Conservation (phyloP, 2,888 invertebrate genomes). For the Ophion ventricosus region DNA sequence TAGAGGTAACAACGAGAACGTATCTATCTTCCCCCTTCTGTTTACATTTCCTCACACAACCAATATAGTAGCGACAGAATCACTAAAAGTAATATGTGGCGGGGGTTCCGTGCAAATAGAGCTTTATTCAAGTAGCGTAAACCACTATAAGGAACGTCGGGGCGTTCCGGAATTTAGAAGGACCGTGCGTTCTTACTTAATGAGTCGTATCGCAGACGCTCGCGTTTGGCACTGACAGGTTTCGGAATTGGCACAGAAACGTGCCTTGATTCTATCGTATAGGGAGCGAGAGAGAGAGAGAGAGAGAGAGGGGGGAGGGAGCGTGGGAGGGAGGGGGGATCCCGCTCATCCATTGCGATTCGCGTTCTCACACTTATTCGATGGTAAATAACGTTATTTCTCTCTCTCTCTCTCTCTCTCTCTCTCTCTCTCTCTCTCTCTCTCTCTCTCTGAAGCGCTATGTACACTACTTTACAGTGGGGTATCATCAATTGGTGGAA, state of each 20-base stretch:
- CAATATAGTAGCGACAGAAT: slow-evolving; percentile 15
- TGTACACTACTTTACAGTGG: too few relatives aligned
- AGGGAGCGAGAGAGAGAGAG: slow-evolving; percentile 17
- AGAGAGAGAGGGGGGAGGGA: slow-evolving; percentile 13
- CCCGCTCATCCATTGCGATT: not conserved
- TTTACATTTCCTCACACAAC: slow-evolving; percentile 9
- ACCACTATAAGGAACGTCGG: slow-evolving; percentile 66
- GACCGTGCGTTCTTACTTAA: slow-evolving; percentile 74
- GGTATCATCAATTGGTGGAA: too few relatives aligned
- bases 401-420: too few relatives aligned
- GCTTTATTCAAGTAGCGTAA: slow-evolving; percentile 64
- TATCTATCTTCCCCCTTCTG: slow-evolving; percentile 7
- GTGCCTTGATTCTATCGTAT: slow-evolving; percentile 49
- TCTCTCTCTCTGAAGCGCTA: too few relatives aligned
- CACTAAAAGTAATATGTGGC: slow-evolving; percentile 14
- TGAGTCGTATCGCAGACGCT: slow-evolving; percentile 75
- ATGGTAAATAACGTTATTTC: too few relatives aligned
- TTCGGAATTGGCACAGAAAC: slow-evolving; percentile 75
- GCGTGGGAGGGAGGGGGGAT: not conserved
- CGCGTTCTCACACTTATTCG: too few relatives aligned
- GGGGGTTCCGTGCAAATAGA: slow-evolving; percentile 56
- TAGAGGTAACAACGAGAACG: slow-evolving; percentile 45
- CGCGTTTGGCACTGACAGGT: slow-evolving; percentile 76
- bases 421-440: too few relatives aligned
- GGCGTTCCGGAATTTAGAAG: slow-evolving; percentile 68